Percentiles rank a stretch among this genome's conserved stretches.
These are phyloP conservation scores for Fulica atra DNA, from an alignment of 2,113 vertebrate species.

Conservation along the genomic window DNA sequence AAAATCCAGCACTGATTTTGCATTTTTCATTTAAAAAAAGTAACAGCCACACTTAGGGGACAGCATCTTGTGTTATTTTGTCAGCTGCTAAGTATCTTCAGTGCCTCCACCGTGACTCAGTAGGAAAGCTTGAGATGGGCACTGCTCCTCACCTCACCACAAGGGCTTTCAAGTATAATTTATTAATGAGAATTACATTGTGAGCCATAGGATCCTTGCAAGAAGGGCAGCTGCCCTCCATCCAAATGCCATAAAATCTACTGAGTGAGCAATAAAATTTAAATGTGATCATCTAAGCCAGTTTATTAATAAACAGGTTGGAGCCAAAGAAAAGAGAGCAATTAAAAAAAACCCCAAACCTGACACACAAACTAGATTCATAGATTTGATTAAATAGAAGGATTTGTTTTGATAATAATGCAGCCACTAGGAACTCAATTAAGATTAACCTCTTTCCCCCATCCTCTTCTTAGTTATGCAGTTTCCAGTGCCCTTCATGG, in stretches of 20 bases:
- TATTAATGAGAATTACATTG: neutral
- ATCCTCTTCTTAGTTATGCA: neutral
- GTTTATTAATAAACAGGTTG: neutral
- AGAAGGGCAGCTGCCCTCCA: neutral
- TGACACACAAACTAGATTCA: neutral
- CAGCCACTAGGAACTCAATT: neutral
- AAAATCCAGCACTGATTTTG: neutral
- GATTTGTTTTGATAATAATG: neutral
- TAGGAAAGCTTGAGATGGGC: neutral
- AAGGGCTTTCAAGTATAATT: neutral
- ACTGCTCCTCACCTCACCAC: neutral
- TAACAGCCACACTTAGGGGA: neutral
- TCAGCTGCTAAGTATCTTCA: neutral
- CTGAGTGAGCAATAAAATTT: neutral
- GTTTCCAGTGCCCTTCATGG: neutral
- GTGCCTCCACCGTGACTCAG: neutral
- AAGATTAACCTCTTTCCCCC: neutral
- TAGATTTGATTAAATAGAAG: neutral
- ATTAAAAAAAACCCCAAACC: neutral
- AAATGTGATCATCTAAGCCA: neutral
- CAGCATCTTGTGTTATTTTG: neutral
- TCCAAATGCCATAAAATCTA: neutral
- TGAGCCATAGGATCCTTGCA: neutral
- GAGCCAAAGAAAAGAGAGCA: neutral
- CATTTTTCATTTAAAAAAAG: neutral